A percentile compares a stretch with the other conserved stretches of the same genome.
These are phyloP conservation scores for Megaceryle maxima DNA, from an alignment of 2,113 vertebrate genomes.

Conservation along the genomic window DNA sequence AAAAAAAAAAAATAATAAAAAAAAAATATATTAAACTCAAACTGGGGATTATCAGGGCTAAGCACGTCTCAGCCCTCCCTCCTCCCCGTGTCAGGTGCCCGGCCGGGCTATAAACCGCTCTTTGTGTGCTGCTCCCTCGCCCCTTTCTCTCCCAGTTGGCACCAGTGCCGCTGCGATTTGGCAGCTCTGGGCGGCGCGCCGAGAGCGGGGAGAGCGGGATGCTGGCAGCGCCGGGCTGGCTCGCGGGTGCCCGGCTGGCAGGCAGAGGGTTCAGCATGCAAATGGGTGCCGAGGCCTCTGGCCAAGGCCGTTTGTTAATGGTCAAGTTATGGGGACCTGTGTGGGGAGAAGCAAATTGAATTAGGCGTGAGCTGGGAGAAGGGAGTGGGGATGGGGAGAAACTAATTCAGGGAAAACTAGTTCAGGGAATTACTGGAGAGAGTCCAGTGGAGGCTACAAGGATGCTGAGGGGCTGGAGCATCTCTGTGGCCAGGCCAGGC, in stretches of 20 bases:
- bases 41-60: slow-evolving; percentile 44
- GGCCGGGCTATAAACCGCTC: slow-evolving; percentile 32
- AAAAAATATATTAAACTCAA: background rate
- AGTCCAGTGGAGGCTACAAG: background rate
- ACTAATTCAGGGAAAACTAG: background rate
- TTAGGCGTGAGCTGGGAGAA: background rate
- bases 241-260: background rate
- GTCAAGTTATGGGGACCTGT: background rate
- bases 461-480: background rate
- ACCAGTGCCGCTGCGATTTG: background rate
- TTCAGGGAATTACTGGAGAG: background rate
- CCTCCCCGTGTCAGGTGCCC: slow-evolving; percentile 65
- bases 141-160: slow-evolving; percentile 36
- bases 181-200: background rate
- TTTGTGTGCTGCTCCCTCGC: slow-evolving; percentile 48
- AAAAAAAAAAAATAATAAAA: background rate
- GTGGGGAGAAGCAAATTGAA: background rate
- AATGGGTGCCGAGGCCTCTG: background rate
- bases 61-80: slow-evolving; percentile 47
- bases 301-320: background rate
- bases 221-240: background rate
- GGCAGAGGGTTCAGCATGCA: background rate
- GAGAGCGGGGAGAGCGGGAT: background rate
- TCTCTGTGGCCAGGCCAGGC: background rate
- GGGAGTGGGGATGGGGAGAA: background rate